phyloP scores from a whole-genome alignment of 2,113 vertebrate species.

The Scortum barcoo region DNA sequence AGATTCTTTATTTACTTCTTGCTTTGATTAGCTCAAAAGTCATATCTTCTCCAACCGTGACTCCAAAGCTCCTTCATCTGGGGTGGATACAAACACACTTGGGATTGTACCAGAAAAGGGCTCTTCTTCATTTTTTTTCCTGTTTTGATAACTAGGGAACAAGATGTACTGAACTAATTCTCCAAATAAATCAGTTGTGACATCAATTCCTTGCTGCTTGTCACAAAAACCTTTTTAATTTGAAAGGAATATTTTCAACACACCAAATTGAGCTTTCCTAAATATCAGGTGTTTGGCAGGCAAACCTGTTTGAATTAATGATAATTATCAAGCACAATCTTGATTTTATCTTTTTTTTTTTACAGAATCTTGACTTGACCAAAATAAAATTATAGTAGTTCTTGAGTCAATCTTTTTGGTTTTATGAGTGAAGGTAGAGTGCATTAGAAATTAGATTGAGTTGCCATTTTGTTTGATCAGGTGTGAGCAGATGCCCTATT shows the following conservation, averaged over 20 bases:
- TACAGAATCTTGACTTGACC: background rate
- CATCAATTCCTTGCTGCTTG: background rate
- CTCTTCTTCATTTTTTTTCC: background rate
- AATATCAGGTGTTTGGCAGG: background rate
- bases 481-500: too few relatives aligned
- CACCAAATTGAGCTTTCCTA: too few relatives aligned
- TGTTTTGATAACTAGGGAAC: background rate
- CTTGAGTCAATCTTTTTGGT: background rate
- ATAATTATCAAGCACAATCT: background rate
- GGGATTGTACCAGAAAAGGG: background rate
- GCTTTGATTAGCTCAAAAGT: conserved; percentile 10
- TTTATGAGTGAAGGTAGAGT: background rate
- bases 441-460: background rate
- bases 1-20: conserved; percentile 20
- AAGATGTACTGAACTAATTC: background rate
- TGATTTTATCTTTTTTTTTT: background rate
- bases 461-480: background rate
- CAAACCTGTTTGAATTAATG: background rate
- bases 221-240: too few relatives aligned
- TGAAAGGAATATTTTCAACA: background rate
- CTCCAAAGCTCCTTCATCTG: background rate
- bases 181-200: background rate
- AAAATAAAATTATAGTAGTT: background rate
- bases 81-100: background rate
- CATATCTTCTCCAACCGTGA: background rate